Evolutionary conservation across 1,140 invertebrate species (phyloP).

Genomic region (Drepana arcuata): DNA sequence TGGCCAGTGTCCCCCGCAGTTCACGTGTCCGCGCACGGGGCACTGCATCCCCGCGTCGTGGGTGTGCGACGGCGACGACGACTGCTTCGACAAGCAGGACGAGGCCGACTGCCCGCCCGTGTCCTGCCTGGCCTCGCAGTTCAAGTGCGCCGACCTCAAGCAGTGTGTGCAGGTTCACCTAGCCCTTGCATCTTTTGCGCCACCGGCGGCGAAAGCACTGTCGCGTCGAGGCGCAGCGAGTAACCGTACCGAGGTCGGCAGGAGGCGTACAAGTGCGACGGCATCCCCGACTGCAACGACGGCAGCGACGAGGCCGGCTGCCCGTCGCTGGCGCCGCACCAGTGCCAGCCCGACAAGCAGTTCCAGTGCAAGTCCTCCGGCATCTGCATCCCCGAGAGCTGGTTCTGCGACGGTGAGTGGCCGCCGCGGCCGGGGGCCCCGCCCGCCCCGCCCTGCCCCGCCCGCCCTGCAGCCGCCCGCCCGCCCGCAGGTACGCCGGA

Average conservation of each 20-base stretch:
- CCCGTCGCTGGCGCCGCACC: slow-evolving; percentile 85
- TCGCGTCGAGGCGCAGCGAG: no score
- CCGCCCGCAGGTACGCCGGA: slow-evolving; percentile 77
- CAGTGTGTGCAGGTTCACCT: slow-evolving; percentile 90
- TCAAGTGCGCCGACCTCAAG: slow-evolving; percentile 91
- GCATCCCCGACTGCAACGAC: slow-evolving; percentile 92
- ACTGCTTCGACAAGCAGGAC: slow-evolving; percentile 98
- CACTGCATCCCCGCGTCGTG: slow-evolving; percentile 97
- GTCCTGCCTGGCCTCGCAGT: slow-evolving; percentile 92
- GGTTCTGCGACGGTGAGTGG: slow-evolving; percentile 90
- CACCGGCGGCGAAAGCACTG: no score
- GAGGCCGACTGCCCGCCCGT: slow-evolving; percentile 97
- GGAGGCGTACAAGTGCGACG: slow-evolving; percentile 94
- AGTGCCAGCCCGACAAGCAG: slow-evolving; percentile 90
- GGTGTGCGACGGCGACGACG: slow-evolving; percentile 92
- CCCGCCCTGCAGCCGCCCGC: neutral
- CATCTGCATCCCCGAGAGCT: slow-evolving; percentile 93
- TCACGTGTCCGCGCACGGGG: slow-evolving; percentile 94
- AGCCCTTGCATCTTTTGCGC: no score
- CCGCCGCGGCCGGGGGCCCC: no score
- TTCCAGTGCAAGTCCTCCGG: slow-evolving; percentile 90
- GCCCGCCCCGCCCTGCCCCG: no score
- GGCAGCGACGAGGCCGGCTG: slow-evolving; percentile 92
- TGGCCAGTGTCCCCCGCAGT: no score
- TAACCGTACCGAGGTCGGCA: no score